Percentiles rank a stretch among this genome's conserved stretches.
These are phyloP conservation scores for Noctilio leporinus DNA, from an alignment of 2,113 vertebrate genomes.

Conservation along the genomic window DNA sequence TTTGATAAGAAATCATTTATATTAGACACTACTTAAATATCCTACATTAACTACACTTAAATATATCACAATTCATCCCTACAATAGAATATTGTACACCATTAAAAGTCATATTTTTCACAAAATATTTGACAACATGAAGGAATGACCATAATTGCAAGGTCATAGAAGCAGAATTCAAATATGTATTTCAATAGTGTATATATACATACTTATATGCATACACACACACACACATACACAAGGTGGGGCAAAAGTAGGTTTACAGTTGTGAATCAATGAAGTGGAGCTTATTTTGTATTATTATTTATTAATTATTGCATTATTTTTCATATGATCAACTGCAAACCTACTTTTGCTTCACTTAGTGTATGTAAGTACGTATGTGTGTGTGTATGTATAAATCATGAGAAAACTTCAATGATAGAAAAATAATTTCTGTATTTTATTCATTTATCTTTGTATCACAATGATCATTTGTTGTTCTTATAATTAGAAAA, in stretches of 20 bases:
- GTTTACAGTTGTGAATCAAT: background rate
- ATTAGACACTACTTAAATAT: background rate
- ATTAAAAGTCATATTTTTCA: background rate
- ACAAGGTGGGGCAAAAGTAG: background rate
- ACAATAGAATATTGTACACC: background rate
- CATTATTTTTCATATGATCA: background rate
- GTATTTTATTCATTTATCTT: background rate
- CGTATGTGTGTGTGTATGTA: background rate
- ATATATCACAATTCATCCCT: background rate
- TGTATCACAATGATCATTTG: background rate
- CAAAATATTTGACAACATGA: background rate
- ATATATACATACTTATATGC: rapidly evolving
- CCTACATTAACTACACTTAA: background rate
- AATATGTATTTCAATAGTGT: background rate
- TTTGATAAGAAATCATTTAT: background rate
- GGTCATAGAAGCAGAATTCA: background rate
- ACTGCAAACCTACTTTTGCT: background rate
- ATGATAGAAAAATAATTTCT: background rate
- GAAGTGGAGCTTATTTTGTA: no score
- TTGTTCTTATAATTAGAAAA: background rate
- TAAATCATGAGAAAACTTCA: background rate
- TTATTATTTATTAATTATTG: no score
- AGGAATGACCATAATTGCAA: background rate
- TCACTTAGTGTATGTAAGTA: background rate
- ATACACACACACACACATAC: rapidly evolving